These are phyloP conservation scores for Zaprionus vittiger DNA, from an alignment of 1,140 invertebrate genomes.

Conservation along the genomic window DNA sequence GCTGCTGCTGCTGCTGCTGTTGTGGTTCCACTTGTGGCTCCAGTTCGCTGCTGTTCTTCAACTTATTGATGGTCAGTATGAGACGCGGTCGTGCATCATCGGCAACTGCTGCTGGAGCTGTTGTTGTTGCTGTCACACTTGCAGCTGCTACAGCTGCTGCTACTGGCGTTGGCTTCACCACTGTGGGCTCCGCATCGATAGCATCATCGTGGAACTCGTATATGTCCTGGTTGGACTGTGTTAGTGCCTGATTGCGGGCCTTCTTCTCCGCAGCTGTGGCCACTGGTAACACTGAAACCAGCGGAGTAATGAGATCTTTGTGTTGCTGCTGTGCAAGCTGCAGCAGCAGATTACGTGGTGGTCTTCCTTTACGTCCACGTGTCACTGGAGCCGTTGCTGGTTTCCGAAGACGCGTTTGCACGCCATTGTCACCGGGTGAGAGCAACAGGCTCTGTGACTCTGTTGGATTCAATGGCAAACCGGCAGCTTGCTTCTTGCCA, in stretches of 20 bases:
- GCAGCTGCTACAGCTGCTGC: constrained; percentile 15
- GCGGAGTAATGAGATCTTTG: constrained; percentile 74
- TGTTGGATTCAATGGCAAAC: constrained; percentile 43
- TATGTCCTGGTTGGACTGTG: constrained; percentile 86
- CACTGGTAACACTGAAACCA: constrained; percentile 37
- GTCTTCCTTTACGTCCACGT: constrained; percentile 73
- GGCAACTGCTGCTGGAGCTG: constrained; percentile 9
- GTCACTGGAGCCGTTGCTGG: constrained; percentile 60
- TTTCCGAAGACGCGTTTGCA: constrained; percentile 72
- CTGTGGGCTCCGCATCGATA: constrained; percentile 88
- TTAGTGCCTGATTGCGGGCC: constrained; percentile 64
- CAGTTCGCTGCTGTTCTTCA: constrained; percentile 48
- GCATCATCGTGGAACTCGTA: constrained; percentile 94
- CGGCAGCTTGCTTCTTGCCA: constrained; percentile 63
- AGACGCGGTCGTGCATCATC: constrained; percentile 88
- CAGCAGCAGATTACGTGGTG: constrained; percentile 68
- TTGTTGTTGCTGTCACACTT: constrained; percentile 8
- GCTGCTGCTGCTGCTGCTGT: constrained; percentile 2
- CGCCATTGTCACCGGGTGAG: constrained; percentile 64
- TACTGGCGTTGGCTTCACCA: constrained; percentile 36
- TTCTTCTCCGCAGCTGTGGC: constrained; percentile 74
- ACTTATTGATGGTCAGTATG: constrained; percentile 91
- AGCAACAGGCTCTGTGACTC: constrained; percentile 31
- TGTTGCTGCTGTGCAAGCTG: constrained; percentile 55
- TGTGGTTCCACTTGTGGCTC: constrained; percentile 37